A percentile compares a stretch with the other conserved stretches of the same genome.
Conservation (phyloP, 2,888 invertebrate species). For the Sepiola atlantica region DNA sequence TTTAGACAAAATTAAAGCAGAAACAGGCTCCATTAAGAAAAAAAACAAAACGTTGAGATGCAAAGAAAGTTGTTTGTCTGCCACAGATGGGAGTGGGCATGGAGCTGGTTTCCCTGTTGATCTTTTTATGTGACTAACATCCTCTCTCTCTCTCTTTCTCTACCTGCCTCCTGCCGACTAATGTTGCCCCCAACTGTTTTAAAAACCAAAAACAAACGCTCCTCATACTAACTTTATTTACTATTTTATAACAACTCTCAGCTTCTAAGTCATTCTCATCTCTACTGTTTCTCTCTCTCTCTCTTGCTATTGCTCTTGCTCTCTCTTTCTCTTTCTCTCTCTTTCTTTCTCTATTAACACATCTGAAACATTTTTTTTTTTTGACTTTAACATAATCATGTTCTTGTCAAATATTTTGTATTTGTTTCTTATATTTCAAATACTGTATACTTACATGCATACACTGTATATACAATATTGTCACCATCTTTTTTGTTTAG, state of each 20-base stretch:
- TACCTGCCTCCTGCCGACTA: background rate
- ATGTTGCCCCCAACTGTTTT: background rate
- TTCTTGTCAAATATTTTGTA: background rate
- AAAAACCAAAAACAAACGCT: background rate
- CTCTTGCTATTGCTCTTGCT: background rate
- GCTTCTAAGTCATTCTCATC: background rate
- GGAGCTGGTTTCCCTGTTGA: constrained; percentile 20
- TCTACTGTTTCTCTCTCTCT: background rate
- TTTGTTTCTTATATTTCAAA: background rate
- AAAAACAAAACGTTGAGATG: background rate
- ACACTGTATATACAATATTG: background rate
- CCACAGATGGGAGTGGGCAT: constrained; percentile 18
- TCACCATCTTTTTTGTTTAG: background rate
- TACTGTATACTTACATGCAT: background rate
- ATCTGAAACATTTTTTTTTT: background rate
- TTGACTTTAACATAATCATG: background rate
- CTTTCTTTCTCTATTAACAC: background rate
- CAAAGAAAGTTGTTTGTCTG: background rate
- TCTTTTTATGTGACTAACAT: background rate
- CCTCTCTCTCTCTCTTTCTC: constrained; percentile 4
- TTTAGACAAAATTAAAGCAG: background rate
- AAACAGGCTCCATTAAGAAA: background rate
- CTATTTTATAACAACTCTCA: background rate
- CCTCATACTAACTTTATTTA: background rate
- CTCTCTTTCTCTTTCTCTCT: background rate